phyloP scores from a whole-genome alignment of 2,797 vertebrate species.

The Xerus rutilus region DNA sequence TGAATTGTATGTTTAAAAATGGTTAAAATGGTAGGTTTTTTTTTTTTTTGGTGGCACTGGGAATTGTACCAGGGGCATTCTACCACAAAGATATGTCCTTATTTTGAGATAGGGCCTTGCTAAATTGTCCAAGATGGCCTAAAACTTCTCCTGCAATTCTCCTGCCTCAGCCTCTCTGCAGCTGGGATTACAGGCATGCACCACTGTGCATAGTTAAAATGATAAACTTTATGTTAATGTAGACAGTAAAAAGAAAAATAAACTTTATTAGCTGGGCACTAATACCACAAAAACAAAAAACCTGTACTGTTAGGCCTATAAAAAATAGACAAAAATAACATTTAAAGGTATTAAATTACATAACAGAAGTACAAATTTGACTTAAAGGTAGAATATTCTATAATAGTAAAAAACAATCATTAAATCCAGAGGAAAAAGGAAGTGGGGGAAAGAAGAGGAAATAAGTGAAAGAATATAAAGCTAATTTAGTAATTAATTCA shows the following conservation, averaged over 20 bases:
- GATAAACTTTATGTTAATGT: too few relatives aligned
- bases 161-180: too few relatives aligned
- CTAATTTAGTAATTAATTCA: not conserved
- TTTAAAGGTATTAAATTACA: conserved; percentile 45
- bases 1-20: not conserved
- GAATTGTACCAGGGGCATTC: too few relatives aligned
- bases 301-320: not conserved
- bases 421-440: conserved; percentile 3
- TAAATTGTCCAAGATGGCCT: too few relatives aligned
- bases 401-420: not conserved
- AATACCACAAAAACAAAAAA: not conserved
- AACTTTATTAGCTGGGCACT: not conserved
- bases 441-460: not conserved
- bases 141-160: too few relatives aligned
- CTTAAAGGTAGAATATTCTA: not conserved
- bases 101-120: too few relatives aligned
- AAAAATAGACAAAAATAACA: conserved; percentile 5
- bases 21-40: not conserved
- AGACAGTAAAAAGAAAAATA: too few relatives aligned
- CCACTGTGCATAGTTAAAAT: too few relatives aligned
- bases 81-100: too few relatives aligned
- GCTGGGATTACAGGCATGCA: too few relatives aligned
- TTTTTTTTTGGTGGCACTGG: too few relatives aligned
- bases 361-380: not conserved
- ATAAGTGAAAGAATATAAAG: too few relatives aligned